Evolutionary conservation across 2,113 vertebrate genomes (phyloP).

Genomic region (Craseonycteris thonglongyai): DNA sequence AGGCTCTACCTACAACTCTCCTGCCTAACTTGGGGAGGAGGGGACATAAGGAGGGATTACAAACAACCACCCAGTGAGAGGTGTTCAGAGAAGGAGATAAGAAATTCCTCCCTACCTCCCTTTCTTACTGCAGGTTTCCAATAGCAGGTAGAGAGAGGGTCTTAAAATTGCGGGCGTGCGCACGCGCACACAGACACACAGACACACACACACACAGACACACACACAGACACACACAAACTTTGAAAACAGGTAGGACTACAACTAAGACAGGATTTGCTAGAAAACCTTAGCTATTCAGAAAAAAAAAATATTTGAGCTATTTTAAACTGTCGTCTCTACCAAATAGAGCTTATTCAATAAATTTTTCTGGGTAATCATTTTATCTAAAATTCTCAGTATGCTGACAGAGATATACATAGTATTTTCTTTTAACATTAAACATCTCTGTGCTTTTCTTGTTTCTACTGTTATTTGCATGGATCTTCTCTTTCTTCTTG

Average conservation of each 20-base stretch:
- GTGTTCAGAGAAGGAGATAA: neutral
- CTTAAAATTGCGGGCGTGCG: too few relatives aligned
- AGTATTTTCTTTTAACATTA: neutral
- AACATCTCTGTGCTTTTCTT: neutral
- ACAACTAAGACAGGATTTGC: neutral
- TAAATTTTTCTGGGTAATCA: neutral
- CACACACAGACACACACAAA: too few relatives aligned
- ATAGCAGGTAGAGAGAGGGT: neutral
- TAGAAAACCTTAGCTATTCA: neutral
- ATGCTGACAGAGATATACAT: neutral
- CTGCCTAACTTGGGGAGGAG: neutral
- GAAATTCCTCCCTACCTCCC: neutral
- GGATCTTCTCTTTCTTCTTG: neutral
- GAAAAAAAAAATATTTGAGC: neutral
- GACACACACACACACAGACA: too few relatives aligned
- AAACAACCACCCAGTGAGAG: neutral
- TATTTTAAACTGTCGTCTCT: neutral
- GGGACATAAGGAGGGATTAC: too few relatives aligned
- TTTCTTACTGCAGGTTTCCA: neutral
- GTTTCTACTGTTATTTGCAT: neutral
- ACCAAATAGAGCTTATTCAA: neutral
- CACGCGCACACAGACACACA: too few relatives aligned
- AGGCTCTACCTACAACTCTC: neutral
- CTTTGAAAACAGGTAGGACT: neutral
- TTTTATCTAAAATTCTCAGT: neutral